Conservation (phyloP, 2,113 vertebrate genomes). For the Cyanistes caeruleus region DNA sequence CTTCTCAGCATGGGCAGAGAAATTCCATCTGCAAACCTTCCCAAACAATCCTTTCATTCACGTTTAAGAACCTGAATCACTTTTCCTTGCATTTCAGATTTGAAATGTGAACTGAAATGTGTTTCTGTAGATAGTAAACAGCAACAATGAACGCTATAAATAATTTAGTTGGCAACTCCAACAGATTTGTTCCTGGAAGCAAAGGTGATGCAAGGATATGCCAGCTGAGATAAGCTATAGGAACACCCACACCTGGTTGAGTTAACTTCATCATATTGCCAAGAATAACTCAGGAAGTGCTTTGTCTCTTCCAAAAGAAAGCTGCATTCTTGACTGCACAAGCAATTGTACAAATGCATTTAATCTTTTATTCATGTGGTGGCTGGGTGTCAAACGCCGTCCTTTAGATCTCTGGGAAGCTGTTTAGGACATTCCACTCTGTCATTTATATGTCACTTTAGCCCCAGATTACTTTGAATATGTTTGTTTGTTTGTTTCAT, state of each 20-base stretch:
- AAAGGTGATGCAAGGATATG: not conserved
- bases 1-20: not conserved
- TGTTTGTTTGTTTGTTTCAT: not conserved
- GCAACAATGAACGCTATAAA: not conserved
- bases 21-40: not conserved
- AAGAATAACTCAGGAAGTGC: not conserved
- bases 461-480: not conserved
- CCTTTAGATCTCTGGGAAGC: not conserved
- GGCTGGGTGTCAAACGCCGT: not conserved
- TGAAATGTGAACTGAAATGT: conserved; percentile 14
- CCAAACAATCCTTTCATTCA: not conserved
- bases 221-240: not conserved
- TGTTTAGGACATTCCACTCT: not conserved
- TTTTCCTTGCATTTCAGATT: conserved; percentile 11
- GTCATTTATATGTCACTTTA: not conserved
- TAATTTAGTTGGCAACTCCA: not conserved
- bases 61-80: not conserved
- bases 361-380: not conserved
- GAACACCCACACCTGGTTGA: not conserved
- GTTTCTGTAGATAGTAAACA: conserved; percentile 14
- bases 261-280: not conserved
- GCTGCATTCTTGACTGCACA: not conserved
- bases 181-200: not conserved
- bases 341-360: not conserved
- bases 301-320: not conserved